Base-by-base conservation (phyloP, 2,888 invertebrate species). In the Drosophila histrio region DNA sequence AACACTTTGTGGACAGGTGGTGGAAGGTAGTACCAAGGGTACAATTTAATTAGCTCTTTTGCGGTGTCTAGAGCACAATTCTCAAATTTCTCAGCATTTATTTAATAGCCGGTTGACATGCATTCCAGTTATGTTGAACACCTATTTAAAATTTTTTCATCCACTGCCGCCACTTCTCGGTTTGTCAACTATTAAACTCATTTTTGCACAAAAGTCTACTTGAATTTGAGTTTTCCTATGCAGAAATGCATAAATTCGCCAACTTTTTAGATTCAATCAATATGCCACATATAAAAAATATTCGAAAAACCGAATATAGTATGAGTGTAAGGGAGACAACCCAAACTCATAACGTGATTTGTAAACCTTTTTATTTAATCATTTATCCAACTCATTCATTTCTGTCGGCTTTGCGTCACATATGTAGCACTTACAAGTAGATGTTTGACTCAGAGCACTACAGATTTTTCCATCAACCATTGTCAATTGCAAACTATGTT, bases 381-480 rank as follows among this genome's bases (percentile, higher is more conserved):
- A 30, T 3, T 63, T 57, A 38, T 30, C 21, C 44, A 44, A 44
- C 13, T 44, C 22, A 8, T 50, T 59, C 34, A 59, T 43, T 7
- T 59, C 43, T 32, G 24, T 43, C n/a, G 58, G 49, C 50, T 59
- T 58, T 7, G 58, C 58, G 2, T 58, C 32, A 41, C 49, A 58
- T 43, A 57, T 47, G 21, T 32, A 44, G 26, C 43, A 54, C 24
- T 44, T 44, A n/a, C 3, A 34, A 24, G 54, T 34, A 5, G 54
- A 32, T 2, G 36, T 15, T 9, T 54, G 3, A 3, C 34, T 36
- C 9, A 54, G 17, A 9, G 24, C 43, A 43, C 43, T 43, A 32
- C 54, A 47, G 15, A 46, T 46, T 38, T 46, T 46, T 0, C 13
- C 46, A 22, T 57, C 47, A 41, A 39, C 24, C 30, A 58, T 34